These are phyloP conservation scores for Simalia tracyae DNA, from an alignment of 2,797 vertebrate genomes.

Conservation along the genomic window DNA sequence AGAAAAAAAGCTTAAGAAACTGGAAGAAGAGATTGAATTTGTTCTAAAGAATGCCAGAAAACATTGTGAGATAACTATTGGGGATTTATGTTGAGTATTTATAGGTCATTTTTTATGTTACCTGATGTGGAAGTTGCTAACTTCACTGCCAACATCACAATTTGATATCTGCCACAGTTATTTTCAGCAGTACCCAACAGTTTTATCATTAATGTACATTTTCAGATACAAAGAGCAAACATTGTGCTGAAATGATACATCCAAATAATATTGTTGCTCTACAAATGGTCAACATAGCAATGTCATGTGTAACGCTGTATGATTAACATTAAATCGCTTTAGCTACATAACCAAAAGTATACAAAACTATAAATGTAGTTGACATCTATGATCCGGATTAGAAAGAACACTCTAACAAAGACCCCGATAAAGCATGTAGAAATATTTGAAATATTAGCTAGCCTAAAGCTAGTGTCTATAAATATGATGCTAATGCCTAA, in stretches of 20 bases:
- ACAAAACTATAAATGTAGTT: not conserved
- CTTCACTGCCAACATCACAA: not conserved
- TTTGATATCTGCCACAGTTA: not conserved
- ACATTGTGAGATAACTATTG: not conserved
- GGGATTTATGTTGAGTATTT: not conserved
- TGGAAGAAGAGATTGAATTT: not conserved
- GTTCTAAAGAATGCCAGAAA: not conserved
- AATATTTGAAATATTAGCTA: conserved; percentile 17
- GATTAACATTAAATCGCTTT: not conserved
- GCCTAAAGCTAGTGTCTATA: not conserved
- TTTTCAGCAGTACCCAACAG: not conserved
- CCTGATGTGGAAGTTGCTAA: not conserved
- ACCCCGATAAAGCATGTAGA: not conserved
- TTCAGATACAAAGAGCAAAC: not conserved
- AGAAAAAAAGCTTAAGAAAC: not conserved
- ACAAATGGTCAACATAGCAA: not conserved
- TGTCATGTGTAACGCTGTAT: not conserved
- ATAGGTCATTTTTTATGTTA: not conserved
- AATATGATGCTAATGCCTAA: conserved; percentile 10
- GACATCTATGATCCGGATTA: not conserved
- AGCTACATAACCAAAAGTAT: not conserved
- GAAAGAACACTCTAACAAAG: not conserved
- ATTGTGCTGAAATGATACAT: not conserved
- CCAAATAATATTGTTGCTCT: not conserved
- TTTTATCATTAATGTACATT: not conserved